Base-by-base conservation (phyloP, 35 echinoderm and acorn worm genomes). In the Ophiothrix spiculata region DNA sequence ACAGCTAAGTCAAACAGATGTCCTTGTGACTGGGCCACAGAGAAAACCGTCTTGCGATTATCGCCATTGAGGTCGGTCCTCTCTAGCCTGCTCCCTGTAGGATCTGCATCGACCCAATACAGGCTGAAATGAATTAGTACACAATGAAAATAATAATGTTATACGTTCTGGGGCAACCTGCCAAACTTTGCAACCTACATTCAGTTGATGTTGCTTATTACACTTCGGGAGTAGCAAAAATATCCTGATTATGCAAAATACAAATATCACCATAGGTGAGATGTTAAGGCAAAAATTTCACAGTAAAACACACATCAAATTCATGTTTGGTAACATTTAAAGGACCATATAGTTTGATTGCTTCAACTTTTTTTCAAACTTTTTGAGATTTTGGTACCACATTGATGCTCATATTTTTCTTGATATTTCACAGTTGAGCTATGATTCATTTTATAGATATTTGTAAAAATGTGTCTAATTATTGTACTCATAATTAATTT, bases 101-200 rank as follows among this genome's bases (percentile, higher is more conserved):
- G 92, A 54, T 94, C 85, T 3, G 92, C 88, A 79, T 94, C 92
- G 0, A 90, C 88, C 92, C 92, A 94, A 74, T 90, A 94, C 3
- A 94, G 29, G 25, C 92, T 94, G 73, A 1, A 35, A 36, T 77
- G 11, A 25, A 49, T 16, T 31, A 56, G 37, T 74, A 40, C 42
- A 49, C 19, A 49, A 10, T 6, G 19, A 6, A 49, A 19, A 19
- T 49, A 49, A 10, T 6, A 49, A 6, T 10, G 42, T 49, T 49
- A 49, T 10, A 19, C 6, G 42, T 49, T 49, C 6, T 19, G 6
- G 19, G 19, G 42, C 6, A 49, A 49, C 6, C 19, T 49, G 6
- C 19, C 6, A 49, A 49, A 69, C 60, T 25, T 69, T 69, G 60
- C 29, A n/a, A 10, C 10, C 2, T 25, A 69, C 25, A 69, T n/a